phyloP scores from a whole-genome alignment of 1,140 invertebrate genomes.

The Steinernema feltiae region DNA sequence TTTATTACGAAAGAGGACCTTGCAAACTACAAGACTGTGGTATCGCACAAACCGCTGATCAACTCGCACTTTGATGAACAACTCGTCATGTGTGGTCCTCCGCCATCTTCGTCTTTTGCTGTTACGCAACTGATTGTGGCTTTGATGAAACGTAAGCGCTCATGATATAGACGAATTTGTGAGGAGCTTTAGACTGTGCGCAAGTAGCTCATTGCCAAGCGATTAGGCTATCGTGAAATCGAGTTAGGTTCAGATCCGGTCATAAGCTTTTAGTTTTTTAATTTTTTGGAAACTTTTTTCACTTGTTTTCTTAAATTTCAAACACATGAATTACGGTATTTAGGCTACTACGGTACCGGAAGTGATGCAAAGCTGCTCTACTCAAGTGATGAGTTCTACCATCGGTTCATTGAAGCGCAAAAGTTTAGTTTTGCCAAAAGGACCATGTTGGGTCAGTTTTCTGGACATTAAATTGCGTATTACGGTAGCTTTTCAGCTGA shows the following conservation, averaged over 20 bases:
- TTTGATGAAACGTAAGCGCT: slow-evolving; percentile 36
- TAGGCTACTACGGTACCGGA: slow-evolving; percentile 42
- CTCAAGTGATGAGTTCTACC: slow-evolving; percentile 64
- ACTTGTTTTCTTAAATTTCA: too few relatives aligned
- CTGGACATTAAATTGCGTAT: slow-evolving; percentile 24
- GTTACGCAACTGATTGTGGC: slow-evolving; percentile 46
- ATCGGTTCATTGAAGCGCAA: slow-evolving; percentile 78
- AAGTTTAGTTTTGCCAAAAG: slow-evolving; percentile 83
- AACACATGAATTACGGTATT: too few relatives aligned
- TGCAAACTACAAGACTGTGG: slow-evolving; percentile 64
- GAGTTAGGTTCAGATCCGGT: too few relatives aligned
- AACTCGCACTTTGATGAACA: slow-evolving; percentile 35
- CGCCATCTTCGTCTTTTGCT: slow-evolving; percentile 40
- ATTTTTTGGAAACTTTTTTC: too few relatives aligned
- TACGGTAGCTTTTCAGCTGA: slow-evolving; percentile 67
- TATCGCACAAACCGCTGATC: slow-evolving; percentile 61
- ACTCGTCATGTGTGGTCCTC: slow-evolving; percentile 43
- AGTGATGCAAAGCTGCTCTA: slow-evolving; percentile 24
- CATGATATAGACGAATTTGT: slow-evolving; percentile 10
- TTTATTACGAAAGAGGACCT: slow-evolving; percentile 74
- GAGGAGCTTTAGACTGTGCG: too few relatives aligned
- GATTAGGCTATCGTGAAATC: too few relatives aligned
- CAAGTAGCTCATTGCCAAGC: too few relatives aligned
- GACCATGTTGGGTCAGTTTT: slow-evolving; percentile 58
- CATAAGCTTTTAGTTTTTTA: too few relatives aligned